Conservation (phyloP, 2,888 invertebrate genomes). For the Archaeoteleia sp. region DNA sequence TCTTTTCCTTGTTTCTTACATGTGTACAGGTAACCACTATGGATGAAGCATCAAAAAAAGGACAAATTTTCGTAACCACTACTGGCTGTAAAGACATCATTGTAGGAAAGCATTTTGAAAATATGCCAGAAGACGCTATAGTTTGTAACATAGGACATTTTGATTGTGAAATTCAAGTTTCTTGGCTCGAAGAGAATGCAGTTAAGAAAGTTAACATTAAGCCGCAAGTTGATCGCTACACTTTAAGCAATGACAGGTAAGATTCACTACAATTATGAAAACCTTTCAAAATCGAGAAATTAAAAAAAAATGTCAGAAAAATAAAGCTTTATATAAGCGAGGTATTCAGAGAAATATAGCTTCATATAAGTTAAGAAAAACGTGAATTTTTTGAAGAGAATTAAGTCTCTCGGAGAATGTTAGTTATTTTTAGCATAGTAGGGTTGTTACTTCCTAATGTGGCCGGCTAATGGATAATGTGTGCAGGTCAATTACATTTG, state of each 20-base stretch:
- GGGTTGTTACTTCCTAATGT: too few relatives aligned
- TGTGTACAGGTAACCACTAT: conserved; percentile 95
- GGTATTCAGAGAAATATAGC: too few relatives aligned
- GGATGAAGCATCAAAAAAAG: conserved; percentile 94
- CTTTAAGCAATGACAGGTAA: conserved; percentile 85
- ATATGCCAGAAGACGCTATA: conserved; percentile 97
- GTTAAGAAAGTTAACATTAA: conserved; percentile 93
- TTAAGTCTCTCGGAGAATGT: too few relatives aligned
- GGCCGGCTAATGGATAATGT: too few relatives aligned
- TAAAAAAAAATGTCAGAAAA: too few relatives aligned
- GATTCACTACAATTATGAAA: background rate
- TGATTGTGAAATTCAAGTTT: conserved; percentile 97
- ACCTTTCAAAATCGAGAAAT: too few relatives aligned
- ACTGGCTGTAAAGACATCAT: conserved; percentile 98
- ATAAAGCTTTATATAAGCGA: too few relatives aligned
- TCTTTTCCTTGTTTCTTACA: too few relatives aligned
- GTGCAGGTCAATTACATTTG: too few relatives aligned
- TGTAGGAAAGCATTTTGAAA: conserved; percentile 87
- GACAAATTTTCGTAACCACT: conserved; percentile 97
- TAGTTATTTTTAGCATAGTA: too few relatives aligned
- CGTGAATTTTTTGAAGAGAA: too few relatives aligned
- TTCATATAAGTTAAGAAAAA: too few relatives aligned
- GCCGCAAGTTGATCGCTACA: conserved; percentile 97
- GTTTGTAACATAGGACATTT: conserved; percentile 99
- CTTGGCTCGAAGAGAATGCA: conserved; percentile 95